Evolutionary conservation across 1,140 invertebrate species (phyloP).

Genomic region (Palaemon carinicauda): DNA sequence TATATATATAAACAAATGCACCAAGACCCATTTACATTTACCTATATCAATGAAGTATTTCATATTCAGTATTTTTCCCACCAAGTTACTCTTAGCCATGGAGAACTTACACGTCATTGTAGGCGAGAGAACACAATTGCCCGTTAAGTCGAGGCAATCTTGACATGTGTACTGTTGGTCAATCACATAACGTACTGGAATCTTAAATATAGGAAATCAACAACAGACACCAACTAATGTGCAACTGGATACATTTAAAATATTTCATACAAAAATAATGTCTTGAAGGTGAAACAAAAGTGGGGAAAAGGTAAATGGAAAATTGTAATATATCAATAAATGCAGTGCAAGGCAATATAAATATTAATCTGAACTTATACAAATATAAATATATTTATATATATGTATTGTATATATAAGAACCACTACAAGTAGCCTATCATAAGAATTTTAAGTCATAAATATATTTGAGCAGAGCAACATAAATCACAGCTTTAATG

Average conservation of each 20-base stretch:
- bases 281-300: neutral
- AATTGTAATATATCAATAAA: neutral
- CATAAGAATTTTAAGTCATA: neutral
- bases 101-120: constrained; percentile 7
- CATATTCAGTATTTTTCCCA: too few species aligned
- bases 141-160: constrained; percentile 37
- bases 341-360: too few species aligned
- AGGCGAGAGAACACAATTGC: constrained; percentile 22
- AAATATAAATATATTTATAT: constrained; percentile 18
- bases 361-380: neutral
- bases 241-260: neutral
- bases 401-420: constrained; percentile 3
- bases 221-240: neutral
- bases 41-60: too few species aligned
- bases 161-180: constrained; percentile 38
- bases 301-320: neutral
- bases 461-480: constrained; percentile 40
- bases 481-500: constrained; percentile 37
- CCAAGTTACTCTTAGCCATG: neutral
- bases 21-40: too few species aligned
- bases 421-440: constrained; percentile 10
- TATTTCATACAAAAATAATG: neutral
- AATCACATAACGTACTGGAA: neutral
- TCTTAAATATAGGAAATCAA: constrained; percentile 6
- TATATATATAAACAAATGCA: too few species aligned